Evolutionary conservation across 2,888 invertebrate genomes (phyloP).

Genomic region (Xylocampa areola): DNA sequence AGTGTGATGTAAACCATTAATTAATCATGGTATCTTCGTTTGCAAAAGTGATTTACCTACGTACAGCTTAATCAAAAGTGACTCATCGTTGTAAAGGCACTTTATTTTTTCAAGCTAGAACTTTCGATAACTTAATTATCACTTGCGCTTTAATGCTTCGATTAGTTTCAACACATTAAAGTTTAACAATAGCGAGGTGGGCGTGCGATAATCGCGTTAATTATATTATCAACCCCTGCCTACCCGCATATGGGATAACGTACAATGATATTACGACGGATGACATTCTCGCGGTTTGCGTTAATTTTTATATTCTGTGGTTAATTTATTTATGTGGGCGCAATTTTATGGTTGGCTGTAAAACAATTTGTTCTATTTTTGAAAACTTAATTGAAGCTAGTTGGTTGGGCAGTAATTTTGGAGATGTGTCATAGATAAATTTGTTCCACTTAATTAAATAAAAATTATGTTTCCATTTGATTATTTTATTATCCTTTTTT

Average conservation of each 20-base stretch:
- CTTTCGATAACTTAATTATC: slow-evolving; percentile 55
- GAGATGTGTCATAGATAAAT: neutral
- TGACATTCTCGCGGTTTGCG: slow-evolving; percentile 58
- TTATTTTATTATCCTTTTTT: slow-evolving; percentile 1
- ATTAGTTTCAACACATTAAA: slow-evolving; percentile 60
- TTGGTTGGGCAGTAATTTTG: slow-evolving; percentile 18
- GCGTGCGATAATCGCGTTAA: slow-evolving; percentile 65
- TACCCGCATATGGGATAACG: slow-evolving; percentile 62
- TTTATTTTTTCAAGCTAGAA: slow-evolving; percentile 33
- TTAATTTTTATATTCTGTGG: slow-evolving; percentile 63
- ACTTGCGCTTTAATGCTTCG: slow-evolving; percentile 45
- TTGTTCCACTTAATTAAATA: neutral
- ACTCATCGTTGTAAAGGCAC: slow-evolving; percentile 34
- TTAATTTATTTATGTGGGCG: slow-evolving; percentile 61
- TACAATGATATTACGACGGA: slow-evolving; percentile 52
- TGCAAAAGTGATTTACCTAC: slow-evolving; percentile 31
- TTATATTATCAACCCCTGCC: slow-evolving; percentile 63
- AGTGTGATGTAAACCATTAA: slow-evolving; percentile 49
- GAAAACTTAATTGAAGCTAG: slow-evolving; percentile 15
- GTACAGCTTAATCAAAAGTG: slow-evolving; percentile 33
- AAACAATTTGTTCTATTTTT: slow-evolving; percentile 53
- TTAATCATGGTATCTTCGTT: slow-evolving; percentile 50
- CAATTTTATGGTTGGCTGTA: slow-evolving; percentile 52
- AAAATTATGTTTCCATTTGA: neutral
- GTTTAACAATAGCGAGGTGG: slow-evolving; percentile 56